A percentile compares a stretch with the other conserved stretches of the same genome.
phyloP scores from a whole-genome alignment of 1,140 invertebrate genomes.

The Gyrodactylus salaris region DNA sequence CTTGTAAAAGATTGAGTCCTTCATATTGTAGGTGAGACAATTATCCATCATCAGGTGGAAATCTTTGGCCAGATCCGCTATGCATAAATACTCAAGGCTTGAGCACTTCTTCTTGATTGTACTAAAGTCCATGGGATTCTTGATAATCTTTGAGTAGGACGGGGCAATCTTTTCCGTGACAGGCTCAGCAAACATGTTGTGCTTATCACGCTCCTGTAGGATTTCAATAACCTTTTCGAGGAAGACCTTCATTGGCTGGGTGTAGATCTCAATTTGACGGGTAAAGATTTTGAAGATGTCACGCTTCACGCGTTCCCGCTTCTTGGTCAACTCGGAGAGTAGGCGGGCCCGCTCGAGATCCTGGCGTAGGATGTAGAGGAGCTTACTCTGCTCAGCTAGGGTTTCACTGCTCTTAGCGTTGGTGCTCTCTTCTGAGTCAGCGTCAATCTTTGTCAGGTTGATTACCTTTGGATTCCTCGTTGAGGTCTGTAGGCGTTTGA shows the following conservation, averaged over 20 bases:
- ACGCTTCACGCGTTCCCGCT: slow-evolving; percentile 65
- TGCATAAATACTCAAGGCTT: slow-evolving; percentile 36
- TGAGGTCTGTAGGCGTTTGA: slow-evolving; percentile 27
- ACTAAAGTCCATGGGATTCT: slow-evolving; percentile 69
- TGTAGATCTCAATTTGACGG: neutral
- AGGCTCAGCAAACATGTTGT: slow-evolving; percentile 6
- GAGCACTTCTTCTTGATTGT: slow-evolving; percentile 48
- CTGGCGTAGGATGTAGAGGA: slow-evolving; percentile 33
- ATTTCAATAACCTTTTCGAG: neutral
- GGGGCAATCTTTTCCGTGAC: slow-evolving; percentile 8
- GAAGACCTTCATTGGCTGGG: neutral
- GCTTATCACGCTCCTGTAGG: neutral
- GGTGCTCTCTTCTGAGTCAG: neutral
- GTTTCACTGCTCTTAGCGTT: neutral
- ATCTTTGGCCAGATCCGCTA: slow-evolving; percentile 47
- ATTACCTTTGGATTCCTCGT: neutral
- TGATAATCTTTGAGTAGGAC: slow-evolving; percentile 24
- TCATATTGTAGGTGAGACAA: slow-evolving; percentile 44
- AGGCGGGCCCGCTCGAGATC: slow-evolving; percentile 64
- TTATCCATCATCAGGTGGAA: slow-evolving; percentile 69
- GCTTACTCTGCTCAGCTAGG: neutral
- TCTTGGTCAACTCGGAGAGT: slow-evolving; percentile 62
- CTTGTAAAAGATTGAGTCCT: slow-evolving; percentile 6
- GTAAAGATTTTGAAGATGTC: slow-evolving; percentile 22
- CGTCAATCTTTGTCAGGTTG: neutral